Percentiles rank a stretch among this genome's conserved stretches.
Evolutionary conservation across 92 coral and sea anemone species (phyloP).

Genomic region (Hydrozoanthus gracilis): DNA sequence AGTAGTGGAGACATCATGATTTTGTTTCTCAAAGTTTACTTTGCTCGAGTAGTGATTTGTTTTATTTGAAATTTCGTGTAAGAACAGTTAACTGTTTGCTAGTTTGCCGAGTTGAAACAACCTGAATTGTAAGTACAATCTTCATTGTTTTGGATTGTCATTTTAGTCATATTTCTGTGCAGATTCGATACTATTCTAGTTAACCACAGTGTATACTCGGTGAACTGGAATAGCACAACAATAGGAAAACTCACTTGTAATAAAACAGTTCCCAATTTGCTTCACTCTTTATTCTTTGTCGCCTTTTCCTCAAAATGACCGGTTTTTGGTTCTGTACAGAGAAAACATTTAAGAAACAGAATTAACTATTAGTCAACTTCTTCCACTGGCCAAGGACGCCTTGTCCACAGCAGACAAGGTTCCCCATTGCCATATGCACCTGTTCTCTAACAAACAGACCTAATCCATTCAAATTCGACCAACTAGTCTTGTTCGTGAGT

Average conservation of each 20-base stretch:
- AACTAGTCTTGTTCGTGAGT: too few species aligned
- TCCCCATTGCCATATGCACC: too few species aligned
- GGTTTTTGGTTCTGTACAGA: slow-evolving; percentile 75
- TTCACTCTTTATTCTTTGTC: slow-evolving; percentile 95
- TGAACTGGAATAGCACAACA: background rate
- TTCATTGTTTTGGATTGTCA: too few species aligned
- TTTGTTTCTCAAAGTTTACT: too few species aligned
- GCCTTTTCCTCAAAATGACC: slow-evolving; percentile 88
- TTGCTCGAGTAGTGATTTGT: too few species aligned
- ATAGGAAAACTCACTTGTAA: slow-evolving; percentile 79
- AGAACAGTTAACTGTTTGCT: background rate
- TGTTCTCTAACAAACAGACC: too few species aligned
- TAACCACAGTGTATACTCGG: background rate
- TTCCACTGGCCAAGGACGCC: too few species aligned
- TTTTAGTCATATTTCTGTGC: background rate
- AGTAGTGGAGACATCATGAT: too few species aligned
- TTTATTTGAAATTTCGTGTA: background rate
- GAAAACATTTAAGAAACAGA: background rate
- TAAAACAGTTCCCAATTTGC: slow-evolving; percentile 99
- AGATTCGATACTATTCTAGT: background rate
- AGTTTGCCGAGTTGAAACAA: background rate
- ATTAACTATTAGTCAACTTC: too few species aligned
- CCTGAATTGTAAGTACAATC: too few species aligned
- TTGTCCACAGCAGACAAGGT: too few species aligned
- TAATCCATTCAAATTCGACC: too few species aligned